phyloP scores from a whole-genome alignment of 2,113 vertebrate species.

The Hylia prasina region DNA sequence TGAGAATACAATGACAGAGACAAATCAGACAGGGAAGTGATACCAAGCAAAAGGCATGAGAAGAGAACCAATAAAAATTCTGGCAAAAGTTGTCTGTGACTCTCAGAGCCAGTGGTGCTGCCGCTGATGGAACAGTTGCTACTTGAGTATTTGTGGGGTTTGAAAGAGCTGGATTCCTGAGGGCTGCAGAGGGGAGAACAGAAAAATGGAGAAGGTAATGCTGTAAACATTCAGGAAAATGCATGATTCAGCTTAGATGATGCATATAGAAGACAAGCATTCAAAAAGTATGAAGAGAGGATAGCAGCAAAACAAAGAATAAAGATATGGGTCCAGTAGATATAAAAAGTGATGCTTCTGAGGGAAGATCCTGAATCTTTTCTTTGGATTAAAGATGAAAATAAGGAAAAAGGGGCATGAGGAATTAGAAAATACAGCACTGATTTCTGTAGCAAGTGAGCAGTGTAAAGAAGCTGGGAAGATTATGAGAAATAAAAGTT shows the following conservation, averaged over 20 bases:
- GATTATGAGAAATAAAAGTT: not conserved
- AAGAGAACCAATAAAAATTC: not conserved
- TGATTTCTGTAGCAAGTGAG: not conserved
- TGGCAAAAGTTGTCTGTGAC: fast-evolving
- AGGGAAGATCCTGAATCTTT: not conserved
- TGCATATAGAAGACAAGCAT: not conserved
- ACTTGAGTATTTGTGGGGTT: not conserved
- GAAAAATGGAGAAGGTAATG: not conserved
- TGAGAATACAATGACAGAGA: not conserved
- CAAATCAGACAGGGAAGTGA: not conserved
- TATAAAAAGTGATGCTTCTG: not conserved
- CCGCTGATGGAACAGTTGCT: not conserved
- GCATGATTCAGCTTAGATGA: not conserved
- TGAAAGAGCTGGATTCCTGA: not conserved
- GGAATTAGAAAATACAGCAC: not conserved
- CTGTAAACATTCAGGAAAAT: not conserved
- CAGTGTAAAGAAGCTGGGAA: not conserved
- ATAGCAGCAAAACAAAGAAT: not conserved
- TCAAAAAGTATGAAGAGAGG: not conserved
- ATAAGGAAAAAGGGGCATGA: not conserved
- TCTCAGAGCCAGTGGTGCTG: not conserved
- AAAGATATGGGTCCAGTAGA: not conserved
- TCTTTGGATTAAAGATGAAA: not conserved
- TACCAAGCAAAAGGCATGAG: not conserved
- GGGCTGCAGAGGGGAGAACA: not conserved